These are phyloP conservation scores for Ochropleura plecta DNA, from an alignment of 2,888 invertebrate genomes.

Conservation along the genomic window DNA sequence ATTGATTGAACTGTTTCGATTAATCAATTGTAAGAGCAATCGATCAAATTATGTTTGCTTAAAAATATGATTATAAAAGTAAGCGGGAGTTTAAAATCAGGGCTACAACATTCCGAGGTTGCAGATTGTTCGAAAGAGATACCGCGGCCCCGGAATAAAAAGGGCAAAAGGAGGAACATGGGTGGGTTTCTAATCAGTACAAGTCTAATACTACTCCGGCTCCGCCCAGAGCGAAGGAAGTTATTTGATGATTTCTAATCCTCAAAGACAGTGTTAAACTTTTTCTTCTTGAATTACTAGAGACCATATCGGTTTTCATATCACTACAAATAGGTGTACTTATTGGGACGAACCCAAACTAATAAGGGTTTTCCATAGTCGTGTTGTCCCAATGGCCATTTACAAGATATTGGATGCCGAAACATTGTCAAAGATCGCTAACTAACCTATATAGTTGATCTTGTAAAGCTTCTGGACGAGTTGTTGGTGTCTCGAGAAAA, in stretches of 20 bases:
- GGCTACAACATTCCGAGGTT: no score
- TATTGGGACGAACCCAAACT: neutral
- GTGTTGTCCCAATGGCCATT: neutral
- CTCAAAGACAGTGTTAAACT: no score
- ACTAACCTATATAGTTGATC: neutral
- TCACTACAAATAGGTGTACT: neutral
- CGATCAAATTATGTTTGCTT: neutral
- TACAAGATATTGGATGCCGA: neutral
- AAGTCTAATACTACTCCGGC: no score
- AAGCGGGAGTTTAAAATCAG: neutral
- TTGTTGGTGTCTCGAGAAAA: no score
- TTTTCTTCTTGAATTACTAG: no score
- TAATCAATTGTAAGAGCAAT: neutral
- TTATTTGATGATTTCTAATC: no score
- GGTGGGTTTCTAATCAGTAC: no score
- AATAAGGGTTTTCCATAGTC: constrained; percentile 10
- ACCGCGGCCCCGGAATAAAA: no score
- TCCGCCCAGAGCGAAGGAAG: no score
- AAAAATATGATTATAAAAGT: neutral
- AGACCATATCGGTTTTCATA: neutral
- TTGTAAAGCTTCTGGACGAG: no score
- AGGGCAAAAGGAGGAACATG: no score
- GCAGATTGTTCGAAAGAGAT: no score
- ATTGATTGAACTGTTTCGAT: neutral
- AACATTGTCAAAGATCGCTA: neutral